These are phyloP conservation scores for Zygaena filipendulae DNA, from an alignment of 2,888 invertebrate species.

Conservation along the genomic window DNA sequence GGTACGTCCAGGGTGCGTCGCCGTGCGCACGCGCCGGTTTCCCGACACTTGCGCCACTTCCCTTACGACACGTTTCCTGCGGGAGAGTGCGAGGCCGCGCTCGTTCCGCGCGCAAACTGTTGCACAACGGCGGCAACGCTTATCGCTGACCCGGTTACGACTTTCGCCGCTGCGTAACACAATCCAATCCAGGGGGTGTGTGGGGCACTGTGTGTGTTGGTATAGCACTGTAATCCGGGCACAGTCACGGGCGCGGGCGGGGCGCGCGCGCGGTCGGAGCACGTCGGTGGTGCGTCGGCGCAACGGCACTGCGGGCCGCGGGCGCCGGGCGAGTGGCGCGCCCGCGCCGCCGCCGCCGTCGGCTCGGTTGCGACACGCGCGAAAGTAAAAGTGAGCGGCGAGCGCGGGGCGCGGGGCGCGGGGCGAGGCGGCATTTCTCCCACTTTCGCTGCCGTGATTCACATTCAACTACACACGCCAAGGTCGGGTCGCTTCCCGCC, in stretches of 20 bases:
- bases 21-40: slow-evolving; percentile 47
- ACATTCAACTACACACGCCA: slow-evolving; percentile 37
- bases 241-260: slow-evolving; percentile 36
- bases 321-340: slow-evolving; percentile 66
- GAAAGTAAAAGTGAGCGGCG: slow-evolving; percentile 67
- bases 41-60: slow-evolving; percentile 64
- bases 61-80: slow-evolving; percentile 63
- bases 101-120: slow-evolving; percentile 49
- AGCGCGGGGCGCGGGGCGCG: slow-evolving; percentile 58
- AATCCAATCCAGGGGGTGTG: slow-evolving; percentile 45
- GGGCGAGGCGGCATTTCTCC: slow-evolving; percentile 57
- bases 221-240: slow-evolving; percentile 64
- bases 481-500: slow-evolving; percentile 63
- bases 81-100: slow-evolving; percentile 63
- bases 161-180: slow-evolving; percentile 50
- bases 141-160: slow-evolving; percentile 54
- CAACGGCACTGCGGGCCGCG: slow-evolving; percentile 66
- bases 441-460: slow-evolving; percentile 66
- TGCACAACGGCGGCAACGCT: slow-evolving; percentile 60
- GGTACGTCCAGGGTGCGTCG: too few relatives aligned
- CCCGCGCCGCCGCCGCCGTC: slow-evolving; percentile 52
- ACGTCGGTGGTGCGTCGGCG: slow-evolving; percentile 37
- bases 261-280: slow-evolving; percentile 28
- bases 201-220: slow-evolving; percentile 43
- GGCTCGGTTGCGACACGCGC: slow-evolving; percentile 62